Conservation (phyloP, 2,113 vertebrate genomes). For the Myiagra hebetior region DNA sequence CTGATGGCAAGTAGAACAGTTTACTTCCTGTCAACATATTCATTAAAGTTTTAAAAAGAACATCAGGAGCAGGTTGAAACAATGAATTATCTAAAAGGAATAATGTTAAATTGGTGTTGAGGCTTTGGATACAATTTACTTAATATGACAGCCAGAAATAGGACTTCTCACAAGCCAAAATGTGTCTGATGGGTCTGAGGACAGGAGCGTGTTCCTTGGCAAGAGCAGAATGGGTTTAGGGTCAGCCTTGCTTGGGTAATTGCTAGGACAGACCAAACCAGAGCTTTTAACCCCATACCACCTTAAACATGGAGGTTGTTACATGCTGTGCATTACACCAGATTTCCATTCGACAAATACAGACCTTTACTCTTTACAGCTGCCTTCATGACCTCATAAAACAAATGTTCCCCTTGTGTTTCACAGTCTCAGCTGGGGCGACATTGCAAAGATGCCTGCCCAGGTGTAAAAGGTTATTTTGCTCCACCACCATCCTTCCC, state of each 20-base stretch:
- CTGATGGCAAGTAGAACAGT: background rate
- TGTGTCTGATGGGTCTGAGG: background rate
- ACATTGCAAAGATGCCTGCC: background rate
- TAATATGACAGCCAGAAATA: background rate
- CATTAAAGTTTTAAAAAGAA: slow-evolving; percentile 13
- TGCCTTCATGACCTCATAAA: background rate
- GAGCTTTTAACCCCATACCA: background rate
- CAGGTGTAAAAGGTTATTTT: background rate
- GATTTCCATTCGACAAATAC: background rate
- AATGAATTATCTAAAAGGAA: slow-evolving; percentile 27
- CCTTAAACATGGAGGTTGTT: background rate
- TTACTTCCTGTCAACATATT: background rate
- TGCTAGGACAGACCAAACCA: background rate
- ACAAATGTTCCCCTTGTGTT: background rate
- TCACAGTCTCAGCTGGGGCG: background rate
- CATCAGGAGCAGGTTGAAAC: background rate
- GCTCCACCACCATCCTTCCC: background rate
- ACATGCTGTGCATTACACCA: background rate
- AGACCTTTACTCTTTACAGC: background rate
- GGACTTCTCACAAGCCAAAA: background rate
- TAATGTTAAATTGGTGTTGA: slow-evolving; percentile 21
- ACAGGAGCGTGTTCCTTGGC: background rate
- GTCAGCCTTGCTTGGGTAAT: background rate
- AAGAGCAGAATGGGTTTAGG: background rate
- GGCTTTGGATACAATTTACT: background rate